Evolutionary conservation across 2,797 vertebrate genomes (phyloP), one percentile per base, ranked within the genome.

Genomic region (Oryzias dopingdopingensis): DNA sequence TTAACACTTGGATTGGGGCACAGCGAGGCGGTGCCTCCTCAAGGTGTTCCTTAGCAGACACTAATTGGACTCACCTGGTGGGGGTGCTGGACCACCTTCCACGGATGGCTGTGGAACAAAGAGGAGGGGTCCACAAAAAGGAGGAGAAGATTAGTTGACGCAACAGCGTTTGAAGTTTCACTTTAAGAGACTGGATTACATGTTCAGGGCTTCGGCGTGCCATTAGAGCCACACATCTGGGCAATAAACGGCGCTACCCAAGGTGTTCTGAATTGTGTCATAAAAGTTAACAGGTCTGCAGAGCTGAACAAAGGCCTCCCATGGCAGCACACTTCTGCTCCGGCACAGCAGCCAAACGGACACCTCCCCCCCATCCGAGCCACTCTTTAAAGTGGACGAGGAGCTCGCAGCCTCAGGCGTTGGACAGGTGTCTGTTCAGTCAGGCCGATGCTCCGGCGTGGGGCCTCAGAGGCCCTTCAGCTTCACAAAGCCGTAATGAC

Each of bases 61-160:
- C 67, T 91, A 92, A 92, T 89, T 91, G 77, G 69, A 87, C 81
- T 92, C 90, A 91, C 88, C 89, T 93, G 91, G 80, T n/a, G 2
- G 65, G 73, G 75, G 68, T 61, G 59, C 24, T 22, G 14, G 65
- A 64, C 72, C 65, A 65, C 82, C 80, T 80, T 84, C 68, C 67
- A 74, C 80, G 76, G 51, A 72, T 4, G 42, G n/a, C 42, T 16
- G 42, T 14, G 42, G 16, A 18, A 62, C 26, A 43, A 17, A 65
- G 55, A 50, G 29, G 65, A 37, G 42, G 18, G 52, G 60, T 52
- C 54, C 65, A 73, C 53, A 49, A 23, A 50, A 70, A 74, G 80
- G 86, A 83, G 69, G 65, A 80, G 73, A 81, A 82, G 74, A 84
- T 89, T 82, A 78, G 70, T 84, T 89, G 84, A 89, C 49, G 66